Evolutionary conservation across 2,797 vertebrate genomes (phyloP).

Genomic region (Centroberyx gerrardi): DNA sequence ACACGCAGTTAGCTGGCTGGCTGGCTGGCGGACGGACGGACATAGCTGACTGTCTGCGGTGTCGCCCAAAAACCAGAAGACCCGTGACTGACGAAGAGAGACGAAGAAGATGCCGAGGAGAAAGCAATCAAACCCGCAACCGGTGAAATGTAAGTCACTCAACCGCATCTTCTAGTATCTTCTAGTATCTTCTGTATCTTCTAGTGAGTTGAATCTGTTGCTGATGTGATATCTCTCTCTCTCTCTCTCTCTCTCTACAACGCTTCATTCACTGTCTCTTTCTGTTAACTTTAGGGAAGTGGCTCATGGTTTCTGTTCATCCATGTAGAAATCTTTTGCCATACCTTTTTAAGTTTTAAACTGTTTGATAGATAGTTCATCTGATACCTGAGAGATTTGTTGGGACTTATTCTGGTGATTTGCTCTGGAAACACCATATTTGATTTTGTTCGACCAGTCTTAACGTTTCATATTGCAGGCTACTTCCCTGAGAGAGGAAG

Average conservation of each 20-base stretch:
- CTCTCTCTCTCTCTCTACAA: too few species aligned
- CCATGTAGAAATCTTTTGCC: not conserved
- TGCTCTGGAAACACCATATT: not conserved
- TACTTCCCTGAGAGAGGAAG: conserved; percentile 18
- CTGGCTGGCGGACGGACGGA: conserved; percentile 57
- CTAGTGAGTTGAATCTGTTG: not conserved
- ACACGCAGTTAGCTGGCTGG: conserved; percentile 66
- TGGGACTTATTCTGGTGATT: not conserved
- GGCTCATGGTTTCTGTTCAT: not conserved
- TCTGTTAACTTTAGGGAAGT: not conserved
- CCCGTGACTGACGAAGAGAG: conserved; percentile 20
- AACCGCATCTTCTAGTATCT: not conserved
- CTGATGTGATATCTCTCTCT: conserved; percentile 2
- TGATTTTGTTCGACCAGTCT: too few species aligned
- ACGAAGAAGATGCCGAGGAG: conserved; percentile 90
- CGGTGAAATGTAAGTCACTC: conserved; percentile 89
- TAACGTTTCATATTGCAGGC: not conserved
- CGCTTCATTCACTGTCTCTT: not conserved
- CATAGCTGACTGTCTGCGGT: conserved; percentile 10
- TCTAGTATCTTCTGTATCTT: not conserved
- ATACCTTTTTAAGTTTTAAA: too few species aligned
- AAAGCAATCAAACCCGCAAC: conserved; percentile 93
- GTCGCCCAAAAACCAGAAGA: conserved; percentile 27
- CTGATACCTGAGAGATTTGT: too few species aligned
- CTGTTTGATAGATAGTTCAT: not conserved